Evolutionary conservation across 2,888 invertebrate species (phyloP), one percentile per base, ranked within the genome.

Genomic region (Cephus nigrinus): DNA sequence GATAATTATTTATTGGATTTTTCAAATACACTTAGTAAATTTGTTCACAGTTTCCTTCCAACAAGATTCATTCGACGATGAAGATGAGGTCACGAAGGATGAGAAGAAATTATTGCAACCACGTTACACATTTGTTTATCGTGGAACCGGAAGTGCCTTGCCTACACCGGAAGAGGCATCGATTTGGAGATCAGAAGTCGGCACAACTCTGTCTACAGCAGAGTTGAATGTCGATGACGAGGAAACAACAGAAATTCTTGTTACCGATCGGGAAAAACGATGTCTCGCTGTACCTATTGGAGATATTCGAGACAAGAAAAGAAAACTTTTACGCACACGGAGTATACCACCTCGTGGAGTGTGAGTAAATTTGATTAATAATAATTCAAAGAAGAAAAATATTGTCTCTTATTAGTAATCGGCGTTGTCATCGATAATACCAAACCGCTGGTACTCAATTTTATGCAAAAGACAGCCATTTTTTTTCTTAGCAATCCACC

Each of bases 201-300:
- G 11, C 4, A 5, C 71, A 12, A 33, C 9, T 32, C 12, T 15
- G 12, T 71, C 71, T 1, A 33, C 12, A 12, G 12, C 71, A 15
- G 33, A 32, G 1, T 33, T 11, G 12, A 32, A 5, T 71, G 12
- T 12, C 31, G 71, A 32, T 12, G 12, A 31, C 12, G 72, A 75
- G n/a, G 81, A 79, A 1, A 40, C 81, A 9, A 68, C 79, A n/a
- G 86, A 88, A 69, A 79, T 81, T 12, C 88, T 86, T 2, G 80
- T 91, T 12, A 91, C 89, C 32, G 91, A 91, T 82, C 86, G 91
- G 9, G 91, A 91, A 78, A 91, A 91, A 74, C 82, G 91, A 80
- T 91, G 91, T 77, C 84, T 91, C 73, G 89, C 90, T 12, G 91
- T 91, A 75, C 91, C 91, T 71, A 91, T 91, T 75, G 90, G 88